phyloP scores from a whole-genome alignment of 2,888 invertebrate genomes.

The Apodemia duryi region DNA sequence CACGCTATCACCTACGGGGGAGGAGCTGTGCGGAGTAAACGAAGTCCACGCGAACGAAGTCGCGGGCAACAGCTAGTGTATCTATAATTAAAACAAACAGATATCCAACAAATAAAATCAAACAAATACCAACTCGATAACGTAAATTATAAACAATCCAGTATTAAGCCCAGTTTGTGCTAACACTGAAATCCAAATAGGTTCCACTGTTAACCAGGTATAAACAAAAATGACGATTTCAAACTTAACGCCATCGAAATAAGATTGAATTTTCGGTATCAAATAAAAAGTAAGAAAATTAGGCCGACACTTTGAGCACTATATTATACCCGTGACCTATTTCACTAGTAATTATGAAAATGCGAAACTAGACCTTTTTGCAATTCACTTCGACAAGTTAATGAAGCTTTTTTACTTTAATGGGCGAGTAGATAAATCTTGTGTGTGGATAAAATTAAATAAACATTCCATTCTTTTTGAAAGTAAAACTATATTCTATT shows the following conservation, averaged over 20 bases:
- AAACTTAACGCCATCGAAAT: not conserved
- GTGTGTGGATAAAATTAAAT: not conserved
- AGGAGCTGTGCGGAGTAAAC: no score
- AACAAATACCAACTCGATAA: constrained; percentile 4
- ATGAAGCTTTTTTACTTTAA: constrained; percentile 21
- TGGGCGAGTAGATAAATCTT: constrained; percentile 7
- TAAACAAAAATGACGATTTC: not conserved
- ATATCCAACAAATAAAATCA: not conserved
- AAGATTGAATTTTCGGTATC: constrained; percentile 13
- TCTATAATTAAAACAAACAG: constrained; percentile 1
- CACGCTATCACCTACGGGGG: no score
- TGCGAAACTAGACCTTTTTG: constrained; percentile 34
- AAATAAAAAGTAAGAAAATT: constrained; percentile 26
- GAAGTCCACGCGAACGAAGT: no score
- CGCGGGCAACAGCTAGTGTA: not conserved
- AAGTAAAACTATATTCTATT: not conserved
- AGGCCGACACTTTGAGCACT: constrained; percentile 30
- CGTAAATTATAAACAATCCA: constrained; percentile 7
- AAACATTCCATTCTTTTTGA: not conserved
- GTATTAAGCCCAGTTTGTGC: constrained; percentile 27
- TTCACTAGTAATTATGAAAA: constrained; percentile 38
- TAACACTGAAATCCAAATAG: constrained; percentile 50
- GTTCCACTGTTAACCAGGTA: constrained; percentile 25
- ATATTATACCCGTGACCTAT: constrained; percentile 35
- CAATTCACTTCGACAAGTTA: constrained; percentile 30